A percentile compares a stretch with the other conserved stretches of the same genome.
These are phyloP conservation scores for Sciaenops ocellatus DNA, from an alignment of 2,797 vertebrate species.

Conservation along the genomic window DNA sequence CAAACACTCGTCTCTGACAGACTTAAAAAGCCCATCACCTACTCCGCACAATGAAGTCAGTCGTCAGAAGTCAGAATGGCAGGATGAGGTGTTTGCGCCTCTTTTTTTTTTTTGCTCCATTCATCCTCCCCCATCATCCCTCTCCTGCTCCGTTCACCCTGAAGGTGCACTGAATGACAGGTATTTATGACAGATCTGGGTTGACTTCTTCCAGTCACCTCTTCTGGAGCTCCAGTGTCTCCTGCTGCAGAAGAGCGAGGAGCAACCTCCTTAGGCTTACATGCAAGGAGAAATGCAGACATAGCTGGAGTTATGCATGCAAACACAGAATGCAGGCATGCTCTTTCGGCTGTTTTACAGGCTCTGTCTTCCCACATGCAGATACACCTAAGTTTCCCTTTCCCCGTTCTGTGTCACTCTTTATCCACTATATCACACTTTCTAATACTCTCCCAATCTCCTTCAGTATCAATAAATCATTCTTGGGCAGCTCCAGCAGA, in stretches of 20 bases:
- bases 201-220: slow-evolving; percentile 60
- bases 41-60: slow-evolving; percentile 57
- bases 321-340: slow-evolving; percentile 19
- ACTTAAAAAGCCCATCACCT: slow-evolving; percentile 53
- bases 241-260: slow-evolving; percentile 39
- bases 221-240: slow-evolving; percentile 30
- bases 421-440: slow-evolving; percentile 49
- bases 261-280: slow-evolving; percentile 9
- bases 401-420: slow-evolving; percentile 26
- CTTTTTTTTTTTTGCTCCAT: slow-evolving; percentile 31
- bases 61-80: slow-evolving; percentile 50
- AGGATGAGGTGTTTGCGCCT: slow-evolving; percentile 52
- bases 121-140: slow-evolving; percentile 57
- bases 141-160: slow-evolving; percentile 48
- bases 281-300: slow-evolving; percentile 3
- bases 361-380: slow-evolving; percentile 16
- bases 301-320: slow-evolving; percentile 2
- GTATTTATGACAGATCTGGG: slow-evolving; percentile 76
- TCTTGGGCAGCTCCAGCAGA: slow-evolving; percentile 64
- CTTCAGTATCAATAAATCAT: slow-evolving; percentile 75
- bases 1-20: slow-evolving; percentile 43
- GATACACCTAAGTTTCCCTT: slow-evolving; percentile 28
- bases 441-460: slow-evolving; percentile 54
- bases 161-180: slow-evolving; percentile 59
- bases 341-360: slow-evolving; percentile 24